Base-by-base conservation (phyloP, 2,888 invertebrate genomes). In the Watsonalla binaria region DNA sequence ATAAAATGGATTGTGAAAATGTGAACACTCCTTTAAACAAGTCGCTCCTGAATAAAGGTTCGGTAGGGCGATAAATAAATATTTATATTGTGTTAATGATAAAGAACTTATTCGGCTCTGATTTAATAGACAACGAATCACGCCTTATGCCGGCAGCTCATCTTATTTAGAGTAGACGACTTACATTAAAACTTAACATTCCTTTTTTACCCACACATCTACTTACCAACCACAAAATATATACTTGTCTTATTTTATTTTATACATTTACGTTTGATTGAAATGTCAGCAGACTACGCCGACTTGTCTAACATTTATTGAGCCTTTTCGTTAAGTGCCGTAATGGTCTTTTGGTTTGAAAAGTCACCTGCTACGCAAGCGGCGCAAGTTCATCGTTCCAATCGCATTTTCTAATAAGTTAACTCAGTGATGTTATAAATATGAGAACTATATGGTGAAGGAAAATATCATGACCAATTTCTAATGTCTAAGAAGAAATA, bases 71-170 rank as follows among this genome's bases (percentile, higher is more conserved):
- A 78, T 83, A 82, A 82, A 84, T 79, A 84, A 86, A 86, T 82
- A 85, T 86, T 85, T 82, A 83, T 84, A 79, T 80, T 82, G 81
- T 80, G 81, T 84, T 87, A 84, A 89, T 86, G 82, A 82, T 80
- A 83, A 84, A 82, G 70, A 82, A 72, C 70, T 69, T 77, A 70
- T 79, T 78, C 74, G 69, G 74, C 66, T 72, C 68, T 79, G 81
- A 85, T 86, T 73, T 81, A 84, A 86, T 84, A 84, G 82, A 84
- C 83, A 75, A 78, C 68, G 68, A 63, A 65, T 63, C 70, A 71
- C 62, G 57, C 59, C 58, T 62, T 65, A 64, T 68, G 81, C 82
- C 77, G 65, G 42, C 42, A 42, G 42, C 11, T 11, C 11, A 42
- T 11, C 11, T 11, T 42, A 42, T 11, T 8, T 42, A 42, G 11